These are phyloP conservation scores for Macaria notata DNA, from an alignment of 2,888 invertebrate species.

Conservation along the genomic window DNA sequence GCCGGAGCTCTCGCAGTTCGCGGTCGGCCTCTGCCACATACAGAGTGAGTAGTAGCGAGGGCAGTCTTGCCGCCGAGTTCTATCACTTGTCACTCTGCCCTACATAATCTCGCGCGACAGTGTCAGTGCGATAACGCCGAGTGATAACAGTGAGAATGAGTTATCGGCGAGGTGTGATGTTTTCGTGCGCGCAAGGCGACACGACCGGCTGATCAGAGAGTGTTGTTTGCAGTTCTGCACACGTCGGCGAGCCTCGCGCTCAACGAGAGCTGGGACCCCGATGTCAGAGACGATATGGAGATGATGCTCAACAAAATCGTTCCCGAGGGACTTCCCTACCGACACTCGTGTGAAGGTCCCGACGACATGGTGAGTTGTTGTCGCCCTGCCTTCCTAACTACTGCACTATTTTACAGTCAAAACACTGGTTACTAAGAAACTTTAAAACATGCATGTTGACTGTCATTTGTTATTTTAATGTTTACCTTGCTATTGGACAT, in stretches of 20 bases:
- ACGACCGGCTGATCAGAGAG: constrained; percentile 57
- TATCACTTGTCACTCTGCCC: constrained; percentile 63
- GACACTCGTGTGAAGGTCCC: constrained; percentile 98
- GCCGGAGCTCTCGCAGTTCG: constrained; percentile 96
- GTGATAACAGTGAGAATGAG: constrained; percentile 33
- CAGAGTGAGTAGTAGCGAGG: constrained; percentile 90
- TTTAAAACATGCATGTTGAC: constrained; percentile 15
- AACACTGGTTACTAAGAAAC: constrained; percentile 17
- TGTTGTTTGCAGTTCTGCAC: constrained; percentile 92
- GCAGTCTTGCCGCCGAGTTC: constrained; percentile 67
- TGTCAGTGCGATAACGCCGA: constrained; percentile 36
- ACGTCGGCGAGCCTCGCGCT: constrained; percentile 98
- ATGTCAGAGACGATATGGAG: constrained; percentile 98
- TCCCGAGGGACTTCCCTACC: constrained; percentile 97
- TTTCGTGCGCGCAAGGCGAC: constrained; percentile 29
- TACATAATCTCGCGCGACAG: constrained; percentile 48
- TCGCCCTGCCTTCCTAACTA: background rate
- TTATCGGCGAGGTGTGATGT: constrained; percentile 20
- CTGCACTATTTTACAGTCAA: constrained; percentile 1
- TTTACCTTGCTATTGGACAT: constrained; percentile 2
- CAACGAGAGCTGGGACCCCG: constrained; percentile 99
- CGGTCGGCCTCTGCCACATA: constrained; percentile 97
- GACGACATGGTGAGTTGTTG: constrained; percentile 95
- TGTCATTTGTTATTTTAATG: constrained; percentile 15
- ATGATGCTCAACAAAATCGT: constrained; percentile 99